phyloP scores from a whole-genome alignment of 2,113 vertebrate species.

The Phrynosoma blainvillii region DNA sequence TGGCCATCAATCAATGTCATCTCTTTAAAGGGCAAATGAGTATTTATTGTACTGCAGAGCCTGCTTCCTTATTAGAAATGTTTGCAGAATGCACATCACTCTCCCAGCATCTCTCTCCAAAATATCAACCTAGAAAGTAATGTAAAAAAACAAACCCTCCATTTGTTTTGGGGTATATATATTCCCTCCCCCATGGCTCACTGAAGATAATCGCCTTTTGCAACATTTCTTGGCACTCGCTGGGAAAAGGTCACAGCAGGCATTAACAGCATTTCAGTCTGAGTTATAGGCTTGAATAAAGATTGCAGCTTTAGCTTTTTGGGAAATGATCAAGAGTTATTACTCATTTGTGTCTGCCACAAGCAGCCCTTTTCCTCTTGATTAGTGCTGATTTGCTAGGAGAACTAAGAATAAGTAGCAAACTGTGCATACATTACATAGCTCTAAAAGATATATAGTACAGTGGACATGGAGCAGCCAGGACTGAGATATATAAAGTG shows the following conservation, averaged over 20 bases:
- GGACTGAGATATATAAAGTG: constrained; percentile 8
- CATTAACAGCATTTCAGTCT: not conserved
- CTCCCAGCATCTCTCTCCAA: fast-evolving
- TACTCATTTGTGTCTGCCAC: constrained; percentile 1
- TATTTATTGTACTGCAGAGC: constrained; percentile 48
- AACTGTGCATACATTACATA: not conserved
- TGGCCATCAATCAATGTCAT: constrained; percentile 48
- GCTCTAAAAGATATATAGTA: constrained; percentile 12
- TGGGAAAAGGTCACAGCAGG: constrained; percentile 29
- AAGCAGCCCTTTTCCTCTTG: constrained; percentile 28
- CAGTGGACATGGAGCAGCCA: too few species aligned
- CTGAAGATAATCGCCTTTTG: constrained; percentile 39
- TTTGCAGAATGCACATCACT: constrained; percentile 11
- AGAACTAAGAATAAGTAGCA: not conserved
- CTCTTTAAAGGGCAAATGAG: constrained; percentile 57
- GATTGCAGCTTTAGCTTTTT: constrained; percentile 7
- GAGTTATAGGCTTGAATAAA: constrained; percentile 25
- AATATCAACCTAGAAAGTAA: constrained; percentile 18
- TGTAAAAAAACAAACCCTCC: not conserved
- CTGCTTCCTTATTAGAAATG: constrained; percentile 14
- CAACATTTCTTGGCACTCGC: constrained; percentile 13
- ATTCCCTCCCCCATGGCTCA: constrained; percentile 1
- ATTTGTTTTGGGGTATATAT: constrained; percentile 31
- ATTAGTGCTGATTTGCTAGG: constrained; percentile 31
- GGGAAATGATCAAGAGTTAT: not conserved